These are phyloP conservation scores for Gulo gulo DNA, from an alignment of 2,113 vertebrate species.

Conservation along the genomic window DNA sequence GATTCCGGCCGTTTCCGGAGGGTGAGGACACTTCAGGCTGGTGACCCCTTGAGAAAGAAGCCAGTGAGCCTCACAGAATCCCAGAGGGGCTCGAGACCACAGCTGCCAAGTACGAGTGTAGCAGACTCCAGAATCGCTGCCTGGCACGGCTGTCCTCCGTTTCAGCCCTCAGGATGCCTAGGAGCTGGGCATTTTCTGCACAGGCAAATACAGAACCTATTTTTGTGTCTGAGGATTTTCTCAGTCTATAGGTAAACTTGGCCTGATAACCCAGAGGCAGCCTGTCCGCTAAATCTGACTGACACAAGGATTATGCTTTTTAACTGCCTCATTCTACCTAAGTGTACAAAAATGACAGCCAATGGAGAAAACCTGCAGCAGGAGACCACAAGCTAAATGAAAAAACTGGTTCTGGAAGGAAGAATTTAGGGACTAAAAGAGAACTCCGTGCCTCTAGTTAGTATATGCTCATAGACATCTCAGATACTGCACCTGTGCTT, in stretches of 20 bases:
- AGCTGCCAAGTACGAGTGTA: accelerated
- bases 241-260: background rate
- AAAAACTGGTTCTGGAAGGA: background rate
- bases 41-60: background rate
- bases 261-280: background rate
- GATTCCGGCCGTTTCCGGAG: background rate
- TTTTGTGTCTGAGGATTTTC: background rate
- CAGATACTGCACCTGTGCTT: background rate
- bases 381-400: background rate
- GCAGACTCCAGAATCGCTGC: background rate
- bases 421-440: background rate
- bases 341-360: background rate
- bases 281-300: background rate
- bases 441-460: background rate
- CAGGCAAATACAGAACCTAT: background rate
- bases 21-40: background rate
- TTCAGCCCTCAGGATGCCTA: background rate
- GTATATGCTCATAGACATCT: background rate
- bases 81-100: background rate
- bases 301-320: background rate
- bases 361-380: background rate
- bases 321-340: background rate
- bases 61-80: background rate
- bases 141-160: accelerated
- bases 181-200: too few relatives aligned